Evolutionary conservation across 53 echinoderm and acorn worm species (phyloP), one percentile per base, ranked within the genome.

Genomic region (Echinarachnius parma): DNA sequence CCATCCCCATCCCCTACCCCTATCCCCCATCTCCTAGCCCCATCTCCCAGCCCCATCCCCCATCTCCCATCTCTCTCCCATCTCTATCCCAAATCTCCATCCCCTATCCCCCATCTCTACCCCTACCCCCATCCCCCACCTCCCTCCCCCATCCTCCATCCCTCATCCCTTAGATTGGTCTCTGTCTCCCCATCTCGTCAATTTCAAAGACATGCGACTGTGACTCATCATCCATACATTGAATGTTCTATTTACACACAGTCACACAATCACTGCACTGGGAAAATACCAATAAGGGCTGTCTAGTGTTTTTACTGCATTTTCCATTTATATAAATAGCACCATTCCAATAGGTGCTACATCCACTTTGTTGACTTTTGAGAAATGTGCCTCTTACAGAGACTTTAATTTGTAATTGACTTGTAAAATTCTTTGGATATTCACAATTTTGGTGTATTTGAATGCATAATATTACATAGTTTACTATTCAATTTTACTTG

Each of bases 161-260:
- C 5, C 47, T 33, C 68, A 53, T 68, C 68, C 15, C 47, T 48
- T 68, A 28, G 23, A 52, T 68, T 31, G 68, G 68, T 49, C 48
- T 68, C 68, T 68, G 68, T 49, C 53, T 68, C 68, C n/a, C n/a
- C n/a, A n/a, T 52, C 68, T 49, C 68, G 52, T 68, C 68, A 68
- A 34, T 52, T 48, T 21, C 48, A 33, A 32, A 52, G 68, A 68
- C 22, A 23, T 1, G 68, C 49, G 53, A 33, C 29, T 34, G 48
- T 68, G 68, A 68, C 68, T 68, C 68, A 68, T 48, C 68, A 4
- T 27, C 57, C 7, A 29, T 10, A 65, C 45, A 65, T 52, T 48
- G 49, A 68, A 68, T 68, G 68, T 68, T 68, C 52, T 68, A 68
- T 68, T 68, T 49, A 68, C 68, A 49, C 33, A 68, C 25, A n/a